Evolutionary conservation across 2,797 vertebrate species (phyloP).

Genomic region (Syncerus caffer): DNA sequence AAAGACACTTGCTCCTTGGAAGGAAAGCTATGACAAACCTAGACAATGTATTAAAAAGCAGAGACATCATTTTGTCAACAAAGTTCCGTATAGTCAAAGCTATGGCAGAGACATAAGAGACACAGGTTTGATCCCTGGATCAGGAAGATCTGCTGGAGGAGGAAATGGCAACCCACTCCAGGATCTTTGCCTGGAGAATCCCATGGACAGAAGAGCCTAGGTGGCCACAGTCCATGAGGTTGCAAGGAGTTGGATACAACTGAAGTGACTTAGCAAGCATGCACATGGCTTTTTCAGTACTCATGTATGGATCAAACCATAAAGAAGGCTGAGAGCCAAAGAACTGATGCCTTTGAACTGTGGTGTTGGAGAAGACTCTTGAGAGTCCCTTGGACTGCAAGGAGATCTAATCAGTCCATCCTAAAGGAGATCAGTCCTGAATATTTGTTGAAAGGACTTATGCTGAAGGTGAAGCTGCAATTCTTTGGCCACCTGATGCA

Average conservation of each 20-base stretch:
- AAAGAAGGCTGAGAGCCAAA: not conserved
- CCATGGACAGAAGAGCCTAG: not conserved
- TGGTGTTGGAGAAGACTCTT: not conserved
- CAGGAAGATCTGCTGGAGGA: not conserved
- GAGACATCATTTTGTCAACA: not conserved
- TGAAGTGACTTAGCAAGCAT: not conserved
- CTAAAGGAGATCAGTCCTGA: not conserved
- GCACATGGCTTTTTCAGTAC: not conserved
- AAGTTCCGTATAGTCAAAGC: not conserved
- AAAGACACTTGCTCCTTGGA: not conserved
- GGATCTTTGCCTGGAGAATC: not conserved
- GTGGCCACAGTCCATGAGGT: not conserved
- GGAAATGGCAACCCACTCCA: not conserved
- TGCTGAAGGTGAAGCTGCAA: not conserved
- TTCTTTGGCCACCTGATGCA: not conserved
- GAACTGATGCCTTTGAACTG: not conserved
- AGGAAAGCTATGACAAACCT: not conserved
- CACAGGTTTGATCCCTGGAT: not conserved
- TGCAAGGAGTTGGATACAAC: not conserved
- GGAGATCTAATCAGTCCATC: not conserved
- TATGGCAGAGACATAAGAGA: not conserved
- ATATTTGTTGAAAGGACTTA: not conserved
- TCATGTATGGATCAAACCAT: accelerated
- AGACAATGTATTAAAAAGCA: not conserved
- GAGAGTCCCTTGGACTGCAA: not conserved